Percentiles rank a stretch among this genome's conserved stretches.
Evolutionary conservation across 2,888 invertebrate species (phyloP).

Genomic region (Beris chalybata): DNA sequence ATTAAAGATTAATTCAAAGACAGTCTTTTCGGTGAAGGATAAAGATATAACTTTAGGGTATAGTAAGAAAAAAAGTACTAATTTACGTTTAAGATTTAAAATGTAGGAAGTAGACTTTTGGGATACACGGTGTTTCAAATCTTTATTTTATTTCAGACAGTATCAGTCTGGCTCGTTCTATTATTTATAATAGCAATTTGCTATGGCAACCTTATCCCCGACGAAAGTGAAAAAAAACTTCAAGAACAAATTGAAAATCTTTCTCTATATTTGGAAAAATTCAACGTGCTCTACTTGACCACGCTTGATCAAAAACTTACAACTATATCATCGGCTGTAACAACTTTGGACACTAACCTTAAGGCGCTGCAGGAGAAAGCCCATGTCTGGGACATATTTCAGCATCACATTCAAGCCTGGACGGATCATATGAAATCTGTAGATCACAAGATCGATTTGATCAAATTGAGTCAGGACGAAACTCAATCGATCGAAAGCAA

Average conservation of each 20-base stretch:
- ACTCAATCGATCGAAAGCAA: conserved; percentile 45
- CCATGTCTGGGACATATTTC: conserved; percentile 60
- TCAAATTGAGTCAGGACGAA: conserved; percentile 53
- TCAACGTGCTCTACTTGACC: conserved; percentile 54
- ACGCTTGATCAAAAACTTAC: conserved; percentile 57
- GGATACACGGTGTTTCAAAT: too few relatives aligned
- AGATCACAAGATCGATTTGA: conserved; percentile 58
- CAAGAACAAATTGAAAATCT: conserved; percentile 26
- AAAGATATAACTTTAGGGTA: too few relatives aligned
- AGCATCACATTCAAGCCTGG: conserved; percentile 60
- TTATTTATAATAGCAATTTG: not conserved
- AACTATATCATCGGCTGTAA: conserved; percentile 51
- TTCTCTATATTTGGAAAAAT: conserved; percentile 54
- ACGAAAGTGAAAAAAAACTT: conserved; percentile 4
- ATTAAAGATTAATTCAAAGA: too few relatives aligned
- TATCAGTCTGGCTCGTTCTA: not conserved
- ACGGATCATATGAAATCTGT: conserved; percentile 59
- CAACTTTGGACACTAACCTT: conserved; percentile 57
- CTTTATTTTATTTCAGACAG: conserved; percentile 4
- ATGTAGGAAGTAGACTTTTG: too few relatives aligned
- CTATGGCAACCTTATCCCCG: conserved; percentile 2
- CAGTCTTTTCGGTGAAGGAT: too few relatives aligned
- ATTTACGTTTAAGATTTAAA: too few relatives aligned
- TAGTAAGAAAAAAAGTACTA: too few relatives aligned
- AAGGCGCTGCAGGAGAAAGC: conserved; percentile 58